Base-by-base conservation (phyloP, 2,113 vertebrate species). In the Dipodomys merriami region DNA sequence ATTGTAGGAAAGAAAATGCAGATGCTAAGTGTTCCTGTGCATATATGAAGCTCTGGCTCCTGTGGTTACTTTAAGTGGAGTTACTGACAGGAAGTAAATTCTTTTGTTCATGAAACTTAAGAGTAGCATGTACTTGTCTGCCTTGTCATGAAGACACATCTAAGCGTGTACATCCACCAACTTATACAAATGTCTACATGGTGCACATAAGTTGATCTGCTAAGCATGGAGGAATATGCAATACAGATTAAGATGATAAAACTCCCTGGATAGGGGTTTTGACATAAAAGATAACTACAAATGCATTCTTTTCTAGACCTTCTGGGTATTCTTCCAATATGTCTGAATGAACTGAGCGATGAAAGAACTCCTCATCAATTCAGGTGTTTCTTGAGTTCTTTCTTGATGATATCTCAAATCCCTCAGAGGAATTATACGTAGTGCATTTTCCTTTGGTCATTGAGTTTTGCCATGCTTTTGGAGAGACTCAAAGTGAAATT, bases 1-100 rank as follows among this genome's bases (percentile, higher is more conserved):
- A 33, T 53, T 90, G 33, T 68, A 16, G 1, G 67, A 83, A 86
- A 16, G 12, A 78, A 94, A 93, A 86, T 13, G 39, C 82, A 90
- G 85, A 85, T 57, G 69, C 79, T 68, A 85, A 86, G 57, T 67
- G 35, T 33, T 57, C 0, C 27, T 76, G 15, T 86, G 39, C 68
- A 64, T 78, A 12, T 76, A 22, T 6, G 23, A n/a, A 86, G 76
- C 35, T 19, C 13, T 79, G n/a, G 44, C 18, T 91, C 78, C 78
- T 72, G 16, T 64, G 49, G 72, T 64, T 81, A 22, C 1, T 9
- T 86, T 30, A 62, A 68, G 53, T 83, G 72, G 44, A 77, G 20
- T 60, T 39, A 93, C 29, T 60, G 20, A 80, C 69, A n/a, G 27
- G 27, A 83, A 76, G 30, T 33, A 57, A 57, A 46, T 49, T 72